Evolutionary conservation across 2,113 vertebrate species (phyloP).

Genomic region (Struthidea cinerea): DNA sequence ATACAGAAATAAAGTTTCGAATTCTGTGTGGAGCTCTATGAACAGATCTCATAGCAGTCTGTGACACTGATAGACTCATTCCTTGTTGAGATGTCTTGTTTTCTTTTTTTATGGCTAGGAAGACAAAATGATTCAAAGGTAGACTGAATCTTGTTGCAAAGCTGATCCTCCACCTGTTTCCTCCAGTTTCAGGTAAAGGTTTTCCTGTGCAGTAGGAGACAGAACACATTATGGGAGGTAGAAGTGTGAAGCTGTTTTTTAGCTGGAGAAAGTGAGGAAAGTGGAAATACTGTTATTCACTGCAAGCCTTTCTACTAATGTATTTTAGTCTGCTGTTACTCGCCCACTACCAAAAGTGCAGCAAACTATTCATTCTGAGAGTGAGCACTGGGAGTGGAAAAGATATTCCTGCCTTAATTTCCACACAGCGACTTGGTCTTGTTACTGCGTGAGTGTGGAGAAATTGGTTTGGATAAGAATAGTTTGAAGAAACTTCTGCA

Average conservation of each 20-base stretch:
- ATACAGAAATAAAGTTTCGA: conserved; percentile 12
- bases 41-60: neutral
- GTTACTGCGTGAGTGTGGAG: neutral
- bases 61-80: neutral
- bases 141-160: neutral
- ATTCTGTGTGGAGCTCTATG: neutral
- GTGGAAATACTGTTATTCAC: neutral
- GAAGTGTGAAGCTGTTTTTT: neutral
- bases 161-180: neutral
- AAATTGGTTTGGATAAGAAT: neutral
- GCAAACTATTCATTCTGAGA: neutral
- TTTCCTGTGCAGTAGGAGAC: neutral
- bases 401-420: conserved; percentile 8
- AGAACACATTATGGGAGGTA: neutral
- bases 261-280: neutral
- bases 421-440: neutral
- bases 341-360: neutral
- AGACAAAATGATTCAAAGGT: neutral
- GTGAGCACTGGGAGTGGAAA: neutral
- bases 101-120: neutral
- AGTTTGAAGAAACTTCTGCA: neutral
- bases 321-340: neutral
- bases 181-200: neutral
- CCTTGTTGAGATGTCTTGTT: neutral
- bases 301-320: neutral